These are phyloP conservation scores for Hirundo rustica DNA, from an alignment of 2,797 vertebrate genomes.

Conservation along the genomic window DNA sequence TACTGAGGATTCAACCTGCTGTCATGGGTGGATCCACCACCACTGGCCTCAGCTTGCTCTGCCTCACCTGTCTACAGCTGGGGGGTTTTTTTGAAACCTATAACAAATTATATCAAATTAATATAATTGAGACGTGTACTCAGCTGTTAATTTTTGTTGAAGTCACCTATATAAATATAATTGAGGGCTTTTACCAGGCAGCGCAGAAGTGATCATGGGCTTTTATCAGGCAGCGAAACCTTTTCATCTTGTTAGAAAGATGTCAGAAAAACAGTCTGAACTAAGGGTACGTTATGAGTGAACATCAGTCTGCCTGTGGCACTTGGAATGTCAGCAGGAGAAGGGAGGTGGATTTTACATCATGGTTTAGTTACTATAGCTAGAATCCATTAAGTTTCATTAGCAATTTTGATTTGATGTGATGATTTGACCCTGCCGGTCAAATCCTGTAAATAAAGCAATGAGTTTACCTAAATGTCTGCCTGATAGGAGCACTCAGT, in stretches of 20 bases:
- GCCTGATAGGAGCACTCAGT: background rate
- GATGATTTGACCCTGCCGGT: slow-evolving; percentile 9
- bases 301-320: background rate
- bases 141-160: background rate
- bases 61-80: background rate
- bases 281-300: background rate
- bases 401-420: slow-evolving; percentile 23
- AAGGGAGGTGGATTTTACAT: background rate
- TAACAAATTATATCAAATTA: background rate
- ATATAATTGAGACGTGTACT: background rate
- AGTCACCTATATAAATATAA: background rate
- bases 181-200: background rate
- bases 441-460: slow-evolving; percentile 41
- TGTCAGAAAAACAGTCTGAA: background rate
- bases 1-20: background rate
- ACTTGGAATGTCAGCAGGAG: background rate
- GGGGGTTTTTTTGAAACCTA: background rate
- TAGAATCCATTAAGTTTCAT: slow-evolving; percentile 22
- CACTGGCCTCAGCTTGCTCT: background rate
- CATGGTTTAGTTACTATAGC: background rate
- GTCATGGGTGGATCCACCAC: background rate
- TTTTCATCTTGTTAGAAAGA: background rate
- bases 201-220: accelerated
- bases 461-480: slow-evolving; percentile 13
- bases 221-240: background rate